Percentiles rank a stretch among this genome's conserved stretches.
phyloP scores from a whole-genome alignment of 2,888 invertebrate species.

The Danaus chrysippus region DNA sequence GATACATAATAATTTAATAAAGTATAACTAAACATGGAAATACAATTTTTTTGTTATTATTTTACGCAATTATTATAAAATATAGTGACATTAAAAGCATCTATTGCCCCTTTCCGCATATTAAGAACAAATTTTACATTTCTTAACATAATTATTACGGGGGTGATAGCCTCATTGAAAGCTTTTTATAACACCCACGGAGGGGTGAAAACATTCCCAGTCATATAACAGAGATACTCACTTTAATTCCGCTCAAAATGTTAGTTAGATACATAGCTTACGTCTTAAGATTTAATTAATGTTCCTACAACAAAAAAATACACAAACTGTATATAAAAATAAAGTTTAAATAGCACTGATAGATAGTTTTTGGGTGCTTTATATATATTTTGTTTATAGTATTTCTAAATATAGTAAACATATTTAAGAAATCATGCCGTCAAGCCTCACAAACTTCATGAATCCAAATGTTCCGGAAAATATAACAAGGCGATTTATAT shows the following conservation, averaged over 20 bases:
- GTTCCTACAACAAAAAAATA: not conserved
- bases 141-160: constrained; percentile 48
- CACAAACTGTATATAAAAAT: too few relatives aligned
- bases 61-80: too few relatives aligned
- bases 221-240: constrained; percentile 41
- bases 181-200: constrained; percentile 37
- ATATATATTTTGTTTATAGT: not conserved
- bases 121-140: constrained; percentile 48
- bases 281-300: not conserved
- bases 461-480: constrained; percentile 77
- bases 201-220: constrained; percentile 41
- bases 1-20: too few relatives aligned
- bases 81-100: not conserved
- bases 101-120: constrained; percentile 25
- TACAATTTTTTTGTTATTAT: too few relatives aligned
- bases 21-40: too few relatives aligned
- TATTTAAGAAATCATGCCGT: constrained; percentile 55
- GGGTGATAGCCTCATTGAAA: constrained; percentile 41
- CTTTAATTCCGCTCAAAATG: not conserved
- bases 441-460: constrained; percentile 71
- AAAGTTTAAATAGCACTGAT: too few relatives aligned
- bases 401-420: constrained; percentile 30
- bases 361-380: too few relatives aligned
- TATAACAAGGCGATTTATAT: constrained; percentile 78
- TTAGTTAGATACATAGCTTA: not conserved